Evolutionary conservation across 2,888 invertebrate species (phyloP).

Genomic region (Branchellion lobata): DNA sequence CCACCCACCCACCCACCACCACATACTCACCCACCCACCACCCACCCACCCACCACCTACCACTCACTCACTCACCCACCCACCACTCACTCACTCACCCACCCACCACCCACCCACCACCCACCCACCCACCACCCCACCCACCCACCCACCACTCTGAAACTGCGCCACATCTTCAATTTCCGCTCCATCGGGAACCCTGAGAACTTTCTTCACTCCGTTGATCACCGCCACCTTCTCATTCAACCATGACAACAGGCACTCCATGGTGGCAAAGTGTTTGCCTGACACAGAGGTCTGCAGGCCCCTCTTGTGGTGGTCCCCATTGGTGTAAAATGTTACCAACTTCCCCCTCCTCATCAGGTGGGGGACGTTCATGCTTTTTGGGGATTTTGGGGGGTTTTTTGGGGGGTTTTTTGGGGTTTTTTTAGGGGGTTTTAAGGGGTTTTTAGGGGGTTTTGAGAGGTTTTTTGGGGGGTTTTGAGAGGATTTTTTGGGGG

Average conservation of each 20-base stretch:
- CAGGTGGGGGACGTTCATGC: background rate
- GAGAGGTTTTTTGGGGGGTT: background rate
- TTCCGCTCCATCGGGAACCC: slow-evolving; percentile 75
- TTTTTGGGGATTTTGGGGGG: background rate
- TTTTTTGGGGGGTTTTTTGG: too few species aligned
- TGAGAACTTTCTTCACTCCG: slow-evolving; percentile 86
- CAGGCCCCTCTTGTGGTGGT: slow-evolving; percentile 84
- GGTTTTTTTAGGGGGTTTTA: background rate
- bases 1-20: too few species aligned
- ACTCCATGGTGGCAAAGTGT: slow-evolving; percentile 81
- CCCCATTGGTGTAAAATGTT: slow-evolving; percentile 88
- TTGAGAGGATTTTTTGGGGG: too few species aligned
- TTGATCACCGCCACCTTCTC: slow-evolving; percentile 82
- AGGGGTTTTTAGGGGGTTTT: background rate
- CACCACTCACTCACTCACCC: too few species aligned
- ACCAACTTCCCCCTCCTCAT: slow-evolving; percentile 65
- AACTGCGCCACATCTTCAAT: slow-evolving; percentile 67
- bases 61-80: too few species aligned
- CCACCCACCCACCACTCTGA: slow-evolving; percentile 79
- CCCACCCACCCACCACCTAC: too few species aligned
- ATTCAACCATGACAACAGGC: slow-evolving; percentile 80
- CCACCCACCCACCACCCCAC: slow-evolving; percentile 87
- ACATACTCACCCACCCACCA: too few species aligned
- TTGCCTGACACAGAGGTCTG: slow-evolving; percentile 84
- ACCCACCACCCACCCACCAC: too few species aligned